Base-by-base conservation (phyloP, 2,888 invertebrate genomes). In the Agonum fuliginosum region DNA sequence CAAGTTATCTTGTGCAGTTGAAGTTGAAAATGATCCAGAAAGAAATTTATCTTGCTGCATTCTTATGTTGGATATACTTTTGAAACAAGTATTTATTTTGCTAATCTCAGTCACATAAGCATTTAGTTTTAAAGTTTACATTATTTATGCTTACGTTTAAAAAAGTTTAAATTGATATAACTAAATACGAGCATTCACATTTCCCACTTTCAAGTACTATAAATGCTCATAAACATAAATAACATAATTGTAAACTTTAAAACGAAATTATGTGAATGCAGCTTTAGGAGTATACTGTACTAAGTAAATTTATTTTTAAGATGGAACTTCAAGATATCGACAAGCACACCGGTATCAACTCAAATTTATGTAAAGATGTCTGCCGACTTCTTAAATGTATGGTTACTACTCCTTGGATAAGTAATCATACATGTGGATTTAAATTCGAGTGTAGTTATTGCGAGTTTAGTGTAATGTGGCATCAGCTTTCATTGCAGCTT, bases 391-490 rank as follows among this genome's bases (percentile, higher is more conserved):
- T 96, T 80, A 93, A 93, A 82, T 91, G 91, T 80, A 95, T 95
- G 91, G 89, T 96, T 41, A 90, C 91, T 1, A 91, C 93, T 3
- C 91, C 92, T 17, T 94, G 95, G 91, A 91, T 91, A 78, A 93
- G 92, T 69, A 90, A 89, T 79, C 92, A 92, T 81, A 86, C 88
- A 12, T 93, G 92, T 83, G 88, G 87, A 30, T 83, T 88, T 4
- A 89, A 89, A 86, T 91, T 86, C 30, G 97, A 97, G 85, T 99
- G 98, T 84, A 91, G 93, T 71, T 96, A 95, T 85, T 99, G 98
- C 87, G 97, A 97, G 85, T 94, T 97, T 75, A 93, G 95, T 24
- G 95, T 97, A 30, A 94, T 97, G 88, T 98, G 98, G 95, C 97
- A 98, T 87, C 98, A 97, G 86, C 87, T 98, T 34, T 93, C 95